A percentile compares a stretch with the other conserved stretches of the same genome.
These are phyloP conservation scores for Lontra canadensis DNA, from an alignment of 2,113 vertebrate genomes.

Conservation along the genomic window DNA sequence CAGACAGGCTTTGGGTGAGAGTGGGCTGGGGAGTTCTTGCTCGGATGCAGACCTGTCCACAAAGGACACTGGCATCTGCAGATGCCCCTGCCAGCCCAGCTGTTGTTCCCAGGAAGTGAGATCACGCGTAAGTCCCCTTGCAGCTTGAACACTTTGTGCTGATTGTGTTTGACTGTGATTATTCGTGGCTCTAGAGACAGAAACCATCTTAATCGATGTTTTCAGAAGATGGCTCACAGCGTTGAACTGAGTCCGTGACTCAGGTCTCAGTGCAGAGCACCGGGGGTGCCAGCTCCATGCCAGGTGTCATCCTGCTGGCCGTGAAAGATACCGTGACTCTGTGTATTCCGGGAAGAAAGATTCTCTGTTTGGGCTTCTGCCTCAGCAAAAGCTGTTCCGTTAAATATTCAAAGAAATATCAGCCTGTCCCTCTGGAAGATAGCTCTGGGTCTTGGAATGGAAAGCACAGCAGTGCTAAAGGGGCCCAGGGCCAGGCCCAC, in stretches of 20 bases:
- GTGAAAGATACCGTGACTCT: neutral
- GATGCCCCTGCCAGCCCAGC: neutral
- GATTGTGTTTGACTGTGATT: constrained; percentile 9
- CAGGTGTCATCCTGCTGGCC: neutral
- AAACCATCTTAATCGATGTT: neutral
- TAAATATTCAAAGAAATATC: neutral
- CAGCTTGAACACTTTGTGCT: neutral
- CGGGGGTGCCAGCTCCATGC: neutral
- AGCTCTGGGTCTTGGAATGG: neutral
- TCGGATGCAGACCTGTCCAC: too few species aligned
- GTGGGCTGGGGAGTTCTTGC: too few species aligned
- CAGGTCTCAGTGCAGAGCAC: neutral
- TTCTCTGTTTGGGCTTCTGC: neutral
- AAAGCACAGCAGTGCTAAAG: neutral
- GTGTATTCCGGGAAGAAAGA: neutral
- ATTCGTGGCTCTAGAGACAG: neutral
- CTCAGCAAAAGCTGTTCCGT: neutral
- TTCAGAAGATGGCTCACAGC: neutral
- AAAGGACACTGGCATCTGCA: neutral
- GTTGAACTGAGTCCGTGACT: neutral
- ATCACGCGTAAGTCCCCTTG: neutral
- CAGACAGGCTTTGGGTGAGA: neutral
- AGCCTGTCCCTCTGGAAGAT: neutral
- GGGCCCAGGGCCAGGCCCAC: too few species aligned
- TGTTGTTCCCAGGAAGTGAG: neutral